A percentile compares a stretch with the other conserved stretches of the same genome.
Evolutionary conservation across 37 sponge, comb jelly and placozoan genomes (phyloP).

Genomic region (Amphimedon queenslandica): DNA sequence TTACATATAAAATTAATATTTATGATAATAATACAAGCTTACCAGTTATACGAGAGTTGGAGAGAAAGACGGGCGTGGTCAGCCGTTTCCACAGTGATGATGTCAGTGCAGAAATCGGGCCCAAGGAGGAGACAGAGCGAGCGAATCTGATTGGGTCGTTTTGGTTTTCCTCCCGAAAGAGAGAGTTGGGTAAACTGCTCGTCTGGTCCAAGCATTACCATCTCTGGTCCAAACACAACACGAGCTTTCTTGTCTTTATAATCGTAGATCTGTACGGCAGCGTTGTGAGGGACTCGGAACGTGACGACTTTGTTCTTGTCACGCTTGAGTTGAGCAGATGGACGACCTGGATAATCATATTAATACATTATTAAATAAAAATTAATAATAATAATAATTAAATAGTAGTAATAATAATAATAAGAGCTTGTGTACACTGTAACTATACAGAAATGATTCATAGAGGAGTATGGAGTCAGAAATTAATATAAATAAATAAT

Average conservation of each 20-base stretch:
- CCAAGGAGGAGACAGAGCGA: constrained; percentile 97
- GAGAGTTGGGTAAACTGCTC: constrained; percentile 99
- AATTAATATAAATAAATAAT: background rate
- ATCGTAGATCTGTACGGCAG: constrained; percentile 99
- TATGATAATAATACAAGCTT: background rate
- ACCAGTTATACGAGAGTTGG: constrained; percentile 99
- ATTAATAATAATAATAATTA: too few species aligned
- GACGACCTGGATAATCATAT: constrained; percentile 27
- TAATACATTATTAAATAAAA: too few species aligned
- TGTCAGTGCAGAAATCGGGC: constrained; percentile 99
- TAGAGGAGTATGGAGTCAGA: too few species aligned
- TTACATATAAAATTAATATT: too few species aligned
- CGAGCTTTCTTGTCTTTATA: constrained; percentile 99
- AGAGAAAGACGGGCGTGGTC: constrained; percentile 97
- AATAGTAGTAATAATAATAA: too few species aligned
- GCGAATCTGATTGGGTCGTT: constrained; percentile 96
- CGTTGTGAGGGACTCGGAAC: constrained; percentile 98
- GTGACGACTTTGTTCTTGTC: constrained; percentile 96
- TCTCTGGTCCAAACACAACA: constrained; percentile 97
- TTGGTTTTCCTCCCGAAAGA: constrained; percentile 99
- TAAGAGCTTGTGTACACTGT: background rate
- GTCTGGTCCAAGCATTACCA: constrained; percentile 98
- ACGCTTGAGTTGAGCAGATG: constrained; percentile 57
- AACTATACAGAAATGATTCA: background rate
- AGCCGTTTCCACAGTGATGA: constrained; percentile 98